Conservation (phyloP, 2,888 invertebrate genomes). For the Eucera pruinosa region DNA sequence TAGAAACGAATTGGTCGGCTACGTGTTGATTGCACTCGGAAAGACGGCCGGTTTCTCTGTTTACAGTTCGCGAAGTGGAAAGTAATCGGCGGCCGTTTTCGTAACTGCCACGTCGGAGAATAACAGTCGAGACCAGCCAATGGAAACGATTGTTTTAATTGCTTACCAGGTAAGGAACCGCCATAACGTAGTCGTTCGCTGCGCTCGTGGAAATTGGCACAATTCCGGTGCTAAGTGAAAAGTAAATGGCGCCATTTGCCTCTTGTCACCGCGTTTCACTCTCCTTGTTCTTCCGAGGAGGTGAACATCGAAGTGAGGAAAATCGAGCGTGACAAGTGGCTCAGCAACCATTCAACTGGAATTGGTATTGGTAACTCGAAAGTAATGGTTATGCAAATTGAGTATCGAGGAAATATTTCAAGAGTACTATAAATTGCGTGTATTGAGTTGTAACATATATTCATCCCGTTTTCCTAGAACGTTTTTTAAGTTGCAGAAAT, state of each 20-base stretch:
- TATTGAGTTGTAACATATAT: too few species aligned
- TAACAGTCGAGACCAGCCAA: slow-evolving; percentile 1
- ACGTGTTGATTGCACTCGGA: slow-evolving; percentile 33
- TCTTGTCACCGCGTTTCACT: background rate
- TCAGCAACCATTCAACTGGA: background rate
- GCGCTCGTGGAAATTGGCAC: slow-evolving; percentile 45
- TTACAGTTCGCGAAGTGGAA: slow-evolving; percentile 34
- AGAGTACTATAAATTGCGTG: too few species aligned
- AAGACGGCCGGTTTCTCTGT: slow-evolving; percentile 16
- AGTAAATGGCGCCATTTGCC: slow-evolving; percentile 2
- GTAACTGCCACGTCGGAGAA: slow-evolving; percentile 9
- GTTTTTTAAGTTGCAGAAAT: too few species aligned
- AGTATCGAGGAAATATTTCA: background rate
- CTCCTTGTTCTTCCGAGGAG: background rate
- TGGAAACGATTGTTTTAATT: slow-evolving; percentile 57
- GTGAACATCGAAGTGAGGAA: background rate
- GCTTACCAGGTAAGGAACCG: slow-evolving; percentile 22
- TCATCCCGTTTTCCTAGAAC: too few species aligned
- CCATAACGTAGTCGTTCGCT: background rate
- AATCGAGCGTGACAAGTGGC: background rate
- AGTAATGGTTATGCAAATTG: background rate
- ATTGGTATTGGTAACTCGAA: background rate
- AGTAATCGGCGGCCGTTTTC: slow-evolving; percentile 29
- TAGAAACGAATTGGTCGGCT: slow-evolving; percentile 11
- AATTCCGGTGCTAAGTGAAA: slow-evolving; percentile 32